Conservation (phyloP, 2,888 invertebrate species). For the Acrocyrtus sp. region DNA sequence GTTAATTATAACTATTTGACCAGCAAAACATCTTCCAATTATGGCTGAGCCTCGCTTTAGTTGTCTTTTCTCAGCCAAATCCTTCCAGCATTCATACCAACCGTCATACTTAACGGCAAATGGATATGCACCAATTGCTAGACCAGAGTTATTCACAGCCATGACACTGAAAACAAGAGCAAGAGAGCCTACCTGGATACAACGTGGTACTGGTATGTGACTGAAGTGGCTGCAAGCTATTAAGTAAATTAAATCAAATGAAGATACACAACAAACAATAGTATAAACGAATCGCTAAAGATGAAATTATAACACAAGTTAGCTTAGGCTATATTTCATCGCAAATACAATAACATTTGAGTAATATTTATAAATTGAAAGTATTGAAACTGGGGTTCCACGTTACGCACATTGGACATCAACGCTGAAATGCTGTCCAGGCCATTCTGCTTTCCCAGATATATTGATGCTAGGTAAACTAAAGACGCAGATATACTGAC, state of each 20-base stretch:
- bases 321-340: no score
- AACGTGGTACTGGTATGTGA: constrained; percentile 91
- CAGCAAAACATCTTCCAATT: constrained; percentile 78
- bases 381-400: no score
- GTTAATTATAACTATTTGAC: constrained; percentile 65
- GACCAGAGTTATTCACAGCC: constrained; percentile 84
- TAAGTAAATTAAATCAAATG: constrained; percentile 52
- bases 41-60: constrained; percentile 88
- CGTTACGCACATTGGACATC: constrained; percentile 46
- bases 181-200: no score
- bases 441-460: constrained; percentile 38
- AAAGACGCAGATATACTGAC: constrained; percentile 80
- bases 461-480: constrained; percentile 80
- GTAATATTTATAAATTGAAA: not conserved
- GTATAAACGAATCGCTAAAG: no score
- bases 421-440: constrained; percentile 37
- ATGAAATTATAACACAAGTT: no score
- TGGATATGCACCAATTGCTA: constrained; percentile 85
- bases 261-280: not conserved
- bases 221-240: constrained; percentile 81
- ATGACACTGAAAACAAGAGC: no score
- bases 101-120: constrained; percentile 78
- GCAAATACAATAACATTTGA: not conserved
- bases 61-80: constrained; percentile 78
- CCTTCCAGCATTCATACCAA: constrained; percentile 87